These are phyloP conservation scores for Hypocryptadius cinnamomeus DNA, from an alignment of 2,113 vertebrate genomes.

Conservation along the genomic window DNA sequence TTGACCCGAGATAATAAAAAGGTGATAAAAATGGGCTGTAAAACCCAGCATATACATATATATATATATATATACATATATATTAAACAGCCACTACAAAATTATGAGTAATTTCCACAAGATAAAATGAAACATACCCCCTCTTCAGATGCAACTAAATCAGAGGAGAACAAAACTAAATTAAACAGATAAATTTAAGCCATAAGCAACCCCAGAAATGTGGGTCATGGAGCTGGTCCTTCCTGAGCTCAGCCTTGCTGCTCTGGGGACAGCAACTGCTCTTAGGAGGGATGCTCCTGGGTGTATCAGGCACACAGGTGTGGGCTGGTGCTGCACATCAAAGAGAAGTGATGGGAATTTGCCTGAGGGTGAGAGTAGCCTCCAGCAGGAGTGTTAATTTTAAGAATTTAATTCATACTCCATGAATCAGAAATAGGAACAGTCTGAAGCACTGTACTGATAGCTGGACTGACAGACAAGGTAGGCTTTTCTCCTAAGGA, in stretches of 20 bases:
- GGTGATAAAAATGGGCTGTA: conserved; percentile 76
- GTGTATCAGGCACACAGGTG: rapidly evolving
- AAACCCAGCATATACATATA: conserved; percentile 60
- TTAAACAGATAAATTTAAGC: background rate
- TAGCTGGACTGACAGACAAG: background rate
- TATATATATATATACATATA: background rate
- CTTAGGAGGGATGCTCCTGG: background rate
- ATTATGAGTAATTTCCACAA: conserved; percentile 58
- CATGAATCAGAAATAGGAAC: background rate
- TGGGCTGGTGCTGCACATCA: background rate
- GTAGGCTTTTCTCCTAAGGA: background rate
- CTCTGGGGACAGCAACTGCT: background rate
- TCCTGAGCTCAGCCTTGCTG: background rate
- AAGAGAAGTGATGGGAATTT: background rate
- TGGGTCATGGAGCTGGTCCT: background rate
- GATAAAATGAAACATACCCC: conserved; percentile 17
- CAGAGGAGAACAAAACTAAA: background rate
- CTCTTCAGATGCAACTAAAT: background rate
- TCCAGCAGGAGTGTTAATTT: background rate
- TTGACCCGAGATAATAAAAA: conserved; percentile 79
- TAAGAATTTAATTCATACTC: background rate
- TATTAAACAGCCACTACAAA: conserved; percentile 48
- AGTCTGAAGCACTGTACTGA: background rate
- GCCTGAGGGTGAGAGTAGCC: background rate
- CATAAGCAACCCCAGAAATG: background rate